phyloP scores from a whole-genome alignment of 2,888 invertebrate species.

The Ashinkailepas kermadecensis region DNA sequence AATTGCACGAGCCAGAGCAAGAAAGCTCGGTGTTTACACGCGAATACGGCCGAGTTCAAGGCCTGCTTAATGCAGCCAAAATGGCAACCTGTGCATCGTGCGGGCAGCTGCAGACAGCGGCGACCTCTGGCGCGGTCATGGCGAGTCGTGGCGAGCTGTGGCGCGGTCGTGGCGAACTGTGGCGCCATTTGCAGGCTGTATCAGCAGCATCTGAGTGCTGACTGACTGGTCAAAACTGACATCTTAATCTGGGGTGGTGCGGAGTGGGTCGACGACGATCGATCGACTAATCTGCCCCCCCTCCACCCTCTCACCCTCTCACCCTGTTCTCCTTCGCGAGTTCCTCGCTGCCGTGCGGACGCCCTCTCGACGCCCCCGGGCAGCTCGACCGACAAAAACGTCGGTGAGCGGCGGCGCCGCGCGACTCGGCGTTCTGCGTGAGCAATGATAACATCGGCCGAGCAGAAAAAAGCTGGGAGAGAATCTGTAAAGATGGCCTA shows the following conservation, averaged over 20 bases:
- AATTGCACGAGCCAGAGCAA: slow-evolving; percentile 12
- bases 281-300: too few relatives aligned
- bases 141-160: not conserved
- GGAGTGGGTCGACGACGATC: too few relatives aligned
- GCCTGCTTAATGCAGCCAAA: slow-evolving; percentile 3
- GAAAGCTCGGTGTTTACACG: slow-evolving; percentile 9
- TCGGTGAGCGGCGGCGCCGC: not conserved
- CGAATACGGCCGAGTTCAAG: not conserved
- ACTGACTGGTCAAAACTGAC: not conserved
- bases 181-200: not conserved
- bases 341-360: not conserved
- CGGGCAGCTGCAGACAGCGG: not conserved
- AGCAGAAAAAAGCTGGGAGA: not conserved
- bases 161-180: not conserved
- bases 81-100: not conserved
- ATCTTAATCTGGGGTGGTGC: not conserved
- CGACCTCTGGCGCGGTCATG: not conserved
- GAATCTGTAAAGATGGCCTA: slow-evolving; percentile 19
- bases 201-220: not conserved
- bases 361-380: not conserved
- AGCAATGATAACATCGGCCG: not conserved
- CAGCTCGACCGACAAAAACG: not conserved
- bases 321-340: too few relatives aligned
- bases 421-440: not conserved
- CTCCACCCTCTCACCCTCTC: too few relatives aligned